Evolutionary conservation across 2,797 vertebrate genomes (phyloP).

Genomic region (Amphiprion clarkii): DNA sequence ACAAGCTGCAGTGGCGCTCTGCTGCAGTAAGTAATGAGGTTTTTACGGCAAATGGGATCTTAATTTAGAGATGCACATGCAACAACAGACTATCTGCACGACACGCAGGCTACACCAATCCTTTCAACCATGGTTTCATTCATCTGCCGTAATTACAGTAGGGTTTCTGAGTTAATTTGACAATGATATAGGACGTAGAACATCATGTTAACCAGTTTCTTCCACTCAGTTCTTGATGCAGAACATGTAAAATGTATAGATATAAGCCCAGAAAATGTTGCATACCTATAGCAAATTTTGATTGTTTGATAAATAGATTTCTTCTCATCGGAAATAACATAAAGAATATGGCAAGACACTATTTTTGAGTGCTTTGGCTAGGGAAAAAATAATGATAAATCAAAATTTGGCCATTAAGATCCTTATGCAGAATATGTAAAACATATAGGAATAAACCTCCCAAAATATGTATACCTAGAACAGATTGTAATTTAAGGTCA

Average conservation of each 20-base stretch:
- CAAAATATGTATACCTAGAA: no score
- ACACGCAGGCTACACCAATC: slow-evolving; percentile 22
- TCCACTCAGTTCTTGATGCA: slow-evolving; percentile 15
- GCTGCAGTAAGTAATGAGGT: slow-evolving; percentile 41
- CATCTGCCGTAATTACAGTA: slow-evolving; percentile 50
- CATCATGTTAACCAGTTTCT: slow-evolving; percentile 16
- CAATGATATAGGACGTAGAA: slow-evolving; percentile 26
- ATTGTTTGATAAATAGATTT: no score
- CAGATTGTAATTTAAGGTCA: no score
- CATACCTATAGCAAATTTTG: no score
- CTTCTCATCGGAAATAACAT: no score
- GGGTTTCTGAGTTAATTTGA: slow-evolving; percentile 52
- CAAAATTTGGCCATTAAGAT: no score
- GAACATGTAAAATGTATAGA: slow-evolving; percentile 13
- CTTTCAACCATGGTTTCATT: slow-evolving; percentile 48
- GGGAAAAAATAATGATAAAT: no score
- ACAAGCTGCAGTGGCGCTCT: slow-evolving; percentile 29
- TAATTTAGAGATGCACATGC: slow-evolving; percentile 49
- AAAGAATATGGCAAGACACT: no score
- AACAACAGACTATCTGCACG: slow-evolving; percentile 7
- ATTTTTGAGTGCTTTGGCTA: no score
- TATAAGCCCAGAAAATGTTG: neutral
- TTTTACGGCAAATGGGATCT: slow-evolving; percentile 47
- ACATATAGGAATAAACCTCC: no score
- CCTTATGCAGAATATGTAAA: no score